Evolutionary conservation across 2,113 vertebrate species (phyloP), one percentile per base, ranked within the genome.

Genomic region (Nycticorax nycticorax): DNA sequence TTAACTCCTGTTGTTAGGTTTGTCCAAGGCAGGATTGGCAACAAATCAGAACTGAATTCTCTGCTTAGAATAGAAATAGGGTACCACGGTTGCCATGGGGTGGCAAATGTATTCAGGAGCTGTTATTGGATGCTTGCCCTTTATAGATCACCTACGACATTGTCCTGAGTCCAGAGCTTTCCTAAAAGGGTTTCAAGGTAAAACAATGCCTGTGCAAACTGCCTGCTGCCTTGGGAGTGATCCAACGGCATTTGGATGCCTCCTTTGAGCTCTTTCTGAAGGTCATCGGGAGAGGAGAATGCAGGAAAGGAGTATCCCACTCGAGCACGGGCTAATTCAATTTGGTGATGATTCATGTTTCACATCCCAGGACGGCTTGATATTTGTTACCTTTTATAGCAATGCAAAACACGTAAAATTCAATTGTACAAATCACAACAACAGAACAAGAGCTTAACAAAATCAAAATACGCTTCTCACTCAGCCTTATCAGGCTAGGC

Each of bases 261-360:
- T 84, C 84, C 22, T 52, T 56, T 64, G 69, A 84, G 67, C 47
- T 50, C 9, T 77, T 80, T 62, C 63, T 85, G 87, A 94, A 96
- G 93, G 92, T 96, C 95, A 79, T 8, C 0, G 2, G 53, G 73
- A 64, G 47, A 75, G 69, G 69, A 83, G 48, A 76, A 60, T 21
- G 75, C 93, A 93, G 93, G 95, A 97, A 96, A 97, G 92, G 96
- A 97, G 88, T 95, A 59, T 95, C 92, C 95, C 59, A 2, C 55
- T 77, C 2, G 1, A 80, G 28, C 37, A 59, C 26, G 1, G 5
- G 59, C 76, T 89, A 62, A 88, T 90, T 92, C 81, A 93, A 2
- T 93, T n/a, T 79, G 26, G 35, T 79, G 85, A 53, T 93, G 93
- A 96, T 76, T 96, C 94, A 94, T 52, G 15, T 88, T 95, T 91